phyloP scores from a whole-genome alignment of 2,113 vertebrate genomes.

The Myotis lucifugus region DNA sequence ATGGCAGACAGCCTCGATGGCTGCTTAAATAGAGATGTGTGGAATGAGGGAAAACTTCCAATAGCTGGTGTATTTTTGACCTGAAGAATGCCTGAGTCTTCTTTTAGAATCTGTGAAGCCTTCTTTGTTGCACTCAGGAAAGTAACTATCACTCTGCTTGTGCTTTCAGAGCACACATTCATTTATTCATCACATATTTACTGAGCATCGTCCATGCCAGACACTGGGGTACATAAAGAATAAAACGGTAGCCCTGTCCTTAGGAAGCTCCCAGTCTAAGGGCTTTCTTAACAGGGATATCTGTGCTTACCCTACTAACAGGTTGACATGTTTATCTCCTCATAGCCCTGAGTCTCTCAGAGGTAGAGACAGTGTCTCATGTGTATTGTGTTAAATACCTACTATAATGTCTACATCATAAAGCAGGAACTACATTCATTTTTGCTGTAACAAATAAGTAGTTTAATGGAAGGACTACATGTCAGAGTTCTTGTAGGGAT shows the following conservation, averaged over 20 bases:
- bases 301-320: neutral
- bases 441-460: conserved; percentile 43
- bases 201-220: neutral
- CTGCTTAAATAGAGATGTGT: conserved; percentile 8
- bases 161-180: neutral
- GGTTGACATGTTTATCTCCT: neutral
- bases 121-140: neutral
- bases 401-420: neutral
- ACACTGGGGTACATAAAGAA: neutral
- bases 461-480: neutral
- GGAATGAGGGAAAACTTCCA: neutral
- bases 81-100: conserved; percentile 16
- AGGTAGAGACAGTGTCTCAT: neutral
- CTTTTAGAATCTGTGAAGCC: conserved; percentile 8
- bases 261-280: neutral
- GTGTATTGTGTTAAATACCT: neutral
- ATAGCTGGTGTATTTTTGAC: neutral
- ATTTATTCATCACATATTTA: neutral
- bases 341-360: neutral
- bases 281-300: neutral
- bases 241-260: neutral
- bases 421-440: conserved; percentile 17
- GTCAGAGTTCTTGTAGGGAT: neutral
- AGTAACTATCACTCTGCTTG: neutral
- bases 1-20: neutral